These are phyloP conservation scores for Lethenteron camtschaticum DNA, from an alignment of 2,113 vertebrate species.

Conservation along the genomic window DNA sequence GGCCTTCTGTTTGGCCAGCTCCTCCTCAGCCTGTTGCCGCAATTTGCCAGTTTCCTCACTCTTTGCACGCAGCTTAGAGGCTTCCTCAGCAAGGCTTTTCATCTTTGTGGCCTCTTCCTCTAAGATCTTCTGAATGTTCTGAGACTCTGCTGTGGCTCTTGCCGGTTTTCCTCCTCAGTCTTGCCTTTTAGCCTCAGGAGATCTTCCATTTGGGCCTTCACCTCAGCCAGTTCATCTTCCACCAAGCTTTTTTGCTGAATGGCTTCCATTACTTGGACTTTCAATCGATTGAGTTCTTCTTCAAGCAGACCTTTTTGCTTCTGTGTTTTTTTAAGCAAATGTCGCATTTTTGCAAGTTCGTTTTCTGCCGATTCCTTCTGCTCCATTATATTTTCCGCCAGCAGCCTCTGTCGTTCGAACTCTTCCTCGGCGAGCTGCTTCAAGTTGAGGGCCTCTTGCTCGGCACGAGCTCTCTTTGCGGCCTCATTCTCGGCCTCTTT, in stretches of 20 bases:
- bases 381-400: constrained; percentile 61
- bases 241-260: constrained; percentile 50
- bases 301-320: constrained; percentile 79
- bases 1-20: constrained; percentile 48
- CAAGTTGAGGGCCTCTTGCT: constrained; percentile 48
- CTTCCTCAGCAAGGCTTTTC: constrained; percentile 66
- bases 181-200: constrained; percentile 45
- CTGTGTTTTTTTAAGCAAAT: constrained; percentile 65
- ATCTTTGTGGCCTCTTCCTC: constrained; percentile 75
- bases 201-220: constrained; percentile 68
- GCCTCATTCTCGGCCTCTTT: constrained; percentile 88
- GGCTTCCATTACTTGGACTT: constrained; percentile 45
- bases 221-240: constrained; percentile 65
- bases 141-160: constrained; percentile 42
- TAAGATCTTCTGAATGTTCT: constrained; percentile 65
- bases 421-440: constrained; percentile 70
- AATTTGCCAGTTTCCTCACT: constrained; percentile 64
- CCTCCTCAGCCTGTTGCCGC: constrained; percentile 57
- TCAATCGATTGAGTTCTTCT: constrained; percentile 61
- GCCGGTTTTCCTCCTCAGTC: constrained; percentile 67
- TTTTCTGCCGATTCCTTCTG: constrained; percentile 68
- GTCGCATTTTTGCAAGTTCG: constrained; percentile 69
- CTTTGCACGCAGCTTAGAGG: constrained; percentile 58
- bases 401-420: constrained; percentile 57
- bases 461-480: constrained; percentile 40